phyloP scores from a whole-genome alignment of 2,888 invertebrate genomes.

The Pherbina coryleti region DNA sequence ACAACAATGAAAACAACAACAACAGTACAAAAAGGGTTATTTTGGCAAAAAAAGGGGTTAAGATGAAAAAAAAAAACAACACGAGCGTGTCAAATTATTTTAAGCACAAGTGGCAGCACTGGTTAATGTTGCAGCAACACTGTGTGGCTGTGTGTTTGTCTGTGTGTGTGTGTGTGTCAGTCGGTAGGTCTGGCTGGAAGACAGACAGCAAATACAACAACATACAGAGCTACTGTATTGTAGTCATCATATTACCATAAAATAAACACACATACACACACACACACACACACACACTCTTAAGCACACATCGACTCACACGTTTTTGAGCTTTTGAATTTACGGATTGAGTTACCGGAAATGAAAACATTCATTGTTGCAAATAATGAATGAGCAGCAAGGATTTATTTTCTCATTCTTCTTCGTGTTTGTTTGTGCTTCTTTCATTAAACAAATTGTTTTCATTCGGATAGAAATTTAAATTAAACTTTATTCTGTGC shows the following conservation, averaged over 20 bases:
- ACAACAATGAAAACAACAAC: background rate
- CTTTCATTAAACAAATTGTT: background rate
- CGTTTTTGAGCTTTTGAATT: slow-evolving; percentile 29
- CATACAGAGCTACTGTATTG: background rate
- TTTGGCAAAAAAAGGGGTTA: background rate
- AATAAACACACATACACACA: background rate
- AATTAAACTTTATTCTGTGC: background rate
- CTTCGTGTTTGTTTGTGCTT: background rate
- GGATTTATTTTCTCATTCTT: slow-evolving; percentile 22
- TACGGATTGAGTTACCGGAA: slow-evolving; percentile 60
- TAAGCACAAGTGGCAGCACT: background rate
- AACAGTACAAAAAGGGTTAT: background rate
- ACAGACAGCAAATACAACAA: background rate
- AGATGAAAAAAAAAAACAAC: background rate
- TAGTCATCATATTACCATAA: slow-evolving; percentile 6
- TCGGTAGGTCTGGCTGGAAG: no score
- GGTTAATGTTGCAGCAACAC: background rate
- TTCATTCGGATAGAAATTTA: background rate
- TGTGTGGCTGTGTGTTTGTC: background rate
- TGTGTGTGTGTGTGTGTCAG: background rate
- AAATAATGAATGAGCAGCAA: background rate
- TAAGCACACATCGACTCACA: background rate
- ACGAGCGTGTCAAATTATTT: slow-evolving; percentile 1
- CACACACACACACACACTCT: background rate
- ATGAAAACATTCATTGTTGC: slow-evolving; percentile 56